Evolutionary conservation across 2,888 invertebrate genomes (phyloP), one percentile per base, ranked within the genome.

Genomic region (Cyclophora albipunctata): DNA sequence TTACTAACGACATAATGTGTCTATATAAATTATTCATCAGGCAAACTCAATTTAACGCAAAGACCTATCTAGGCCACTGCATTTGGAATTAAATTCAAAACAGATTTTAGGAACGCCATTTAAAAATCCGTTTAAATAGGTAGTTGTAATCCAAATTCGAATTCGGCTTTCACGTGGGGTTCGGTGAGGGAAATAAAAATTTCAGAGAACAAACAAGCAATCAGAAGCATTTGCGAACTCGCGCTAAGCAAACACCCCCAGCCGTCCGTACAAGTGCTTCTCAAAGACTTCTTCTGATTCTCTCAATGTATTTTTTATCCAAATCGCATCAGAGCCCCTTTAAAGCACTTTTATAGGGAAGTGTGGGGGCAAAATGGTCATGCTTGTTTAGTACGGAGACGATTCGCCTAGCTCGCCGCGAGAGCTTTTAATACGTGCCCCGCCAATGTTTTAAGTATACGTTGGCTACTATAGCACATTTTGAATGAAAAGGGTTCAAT

Each of bases 171-270:
- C 68, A 64, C 66, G 66, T 59, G 62, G 71, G 73, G 64, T 73
- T 68, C 60, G 66, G 66, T 60, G 57, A 66, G 62, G 71, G 66
- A 78, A 82, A 81, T 79, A 81, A 82, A 84, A 81, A 78, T 77
- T 71, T 80, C 71, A 67, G 69, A 74, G 71, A 74, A 78, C 83
- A 84, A 85, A 85, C 84, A 84, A 80, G 78, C 84, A 85, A 84
- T 85, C 84, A 83, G 80, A 61, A 78, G 78, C 81, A 81, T 81
- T 84, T 83, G 81, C 80, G 73, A 82, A 78, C 74, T 77, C 73
- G 68, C 69, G 73, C 73, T 74, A 63, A 66, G 81, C 75, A 82
- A 84, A 84, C 74, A 78, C 71, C 66, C 65, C 65, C 62, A 59
- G 60, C 64, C 60, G 59, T 60, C 63, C 66, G 64, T 62, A 66